A percentile compares a stretch with the other conserved stretches of the same genome.
phyloP scores from a whole-genome alignment of 2,113 vertebrate genomes.

The Synchiropus splendidus region DNA sequence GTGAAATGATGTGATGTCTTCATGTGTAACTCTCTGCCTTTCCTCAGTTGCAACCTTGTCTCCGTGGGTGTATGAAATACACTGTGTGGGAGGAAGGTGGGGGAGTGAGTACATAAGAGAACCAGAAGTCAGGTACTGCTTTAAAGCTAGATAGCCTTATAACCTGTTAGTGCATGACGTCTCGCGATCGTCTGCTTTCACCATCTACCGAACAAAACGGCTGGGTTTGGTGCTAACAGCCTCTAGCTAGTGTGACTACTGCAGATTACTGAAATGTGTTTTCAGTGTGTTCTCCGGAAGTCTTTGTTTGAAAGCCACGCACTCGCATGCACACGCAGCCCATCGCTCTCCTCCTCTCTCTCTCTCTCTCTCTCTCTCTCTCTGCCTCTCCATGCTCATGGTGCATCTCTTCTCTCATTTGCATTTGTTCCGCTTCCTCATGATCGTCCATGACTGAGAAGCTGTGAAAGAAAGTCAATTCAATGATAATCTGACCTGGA shows the following conservation, averaged over 20 bases:
- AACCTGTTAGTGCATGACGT: too few species aligned
- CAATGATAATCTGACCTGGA: conserved; percentile 2
- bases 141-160: conserved; percentile 22
- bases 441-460: conserved; percentile 39
- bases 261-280: conserved; percentile 9
- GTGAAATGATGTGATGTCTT: too few species aligned
- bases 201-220: too few species aligned
- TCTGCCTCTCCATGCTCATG: conserved; percentile 45
- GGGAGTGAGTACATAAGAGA: conserved; percentile 28
- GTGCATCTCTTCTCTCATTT: conserved; percentile 53
- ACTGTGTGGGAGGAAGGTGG: conserved; percentile 45
- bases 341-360: conserved; percentile 5
- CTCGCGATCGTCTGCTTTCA: too few species aligned
- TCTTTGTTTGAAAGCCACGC: conserved; percentile 52
- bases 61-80: conserved; percentile 46
- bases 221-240: too few species aligned
- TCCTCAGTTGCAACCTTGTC: conserved; percentile 16
- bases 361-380: conserved; percentile 50
- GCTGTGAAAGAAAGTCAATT: conserved; percentile 14
- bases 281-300: conserved; percentile 48
- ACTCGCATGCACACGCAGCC: conserved; percentile 12
- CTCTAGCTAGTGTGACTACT: too few species aligned
- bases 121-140: conserved; percentile 50
- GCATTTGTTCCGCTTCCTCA: conserved; percentile 54
- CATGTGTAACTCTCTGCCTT: too few species aligned